Evolutionary conservation across 2,888 invertebrate species (phyloP).

Genomic region (Carpatolechia fugitivella): DNA sequence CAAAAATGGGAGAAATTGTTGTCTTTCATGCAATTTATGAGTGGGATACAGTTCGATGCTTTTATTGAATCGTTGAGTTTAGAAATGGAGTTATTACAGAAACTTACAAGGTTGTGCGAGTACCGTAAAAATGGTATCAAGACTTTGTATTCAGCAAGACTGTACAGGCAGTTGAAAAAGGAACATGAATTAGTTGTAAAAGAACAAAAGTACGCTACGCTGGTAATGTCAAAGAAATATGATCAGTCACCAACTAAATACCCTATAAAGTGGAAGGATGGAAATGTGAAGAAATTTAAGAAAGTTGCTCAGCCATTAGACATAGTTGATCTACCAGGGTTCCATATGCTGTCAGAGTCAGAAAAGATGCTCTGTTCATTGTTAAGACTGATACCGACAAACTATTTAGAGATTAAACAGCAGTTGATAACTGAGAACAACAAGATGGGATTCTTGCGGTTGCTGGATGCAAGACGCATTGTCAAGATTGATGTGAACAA

Average conservation of each 20-base stretch:
- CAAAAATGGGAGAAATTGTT: slow-evolving; percentile 81
- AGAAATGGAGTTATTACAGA: slow-evolving; percentile 83
- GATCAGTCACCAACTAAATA: slow-evolving; percentile 56
- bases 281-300: slow-evolving; percentile 45
- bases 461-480: slow-evolving; percentile 89
- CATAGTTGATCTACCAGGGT: slow-evolving; percentile 87
- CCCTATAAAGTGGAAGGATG: slow-evolving; percentile 35
- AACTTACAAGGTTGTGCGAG: slow-evolving; percentile 80
- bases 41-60: slow-evolving; percentile 85
- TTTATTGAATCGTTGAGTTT: slow-evolving; percentile 87
- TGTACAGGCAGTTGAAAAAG: slow-evolving; percentile 83
- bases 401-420: slow-evolving; percentile 88
- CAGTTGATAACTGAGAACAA: slow-evolving; percentile 86
- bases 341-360: slow-evolving; percentile 82
- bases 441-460: slow-evolving; percentile 84
- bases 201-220: slow-evolving; percentile 59
- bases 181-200: slow-evolving; percentile 78
- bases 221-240: slow-evolving; percentile 56
- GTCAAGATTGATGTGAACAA: slow-evolving; percentile 97
- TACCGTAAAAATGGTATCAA: slow-evolving; percentile 85
- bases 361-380: slow-evolving; percentile 89
- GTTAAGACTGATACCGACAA: slow-evolving; percentile 86
- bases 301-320: slow-evolving; percentile 64
- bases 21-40: slow-evolving; percentile 87
- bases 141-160: slow-evolving; percentile 79